Evolutionary conservation across 2,113 vertebrate species (phyloP).

Genomic region (Dasypus novemcinctus): DNA sequence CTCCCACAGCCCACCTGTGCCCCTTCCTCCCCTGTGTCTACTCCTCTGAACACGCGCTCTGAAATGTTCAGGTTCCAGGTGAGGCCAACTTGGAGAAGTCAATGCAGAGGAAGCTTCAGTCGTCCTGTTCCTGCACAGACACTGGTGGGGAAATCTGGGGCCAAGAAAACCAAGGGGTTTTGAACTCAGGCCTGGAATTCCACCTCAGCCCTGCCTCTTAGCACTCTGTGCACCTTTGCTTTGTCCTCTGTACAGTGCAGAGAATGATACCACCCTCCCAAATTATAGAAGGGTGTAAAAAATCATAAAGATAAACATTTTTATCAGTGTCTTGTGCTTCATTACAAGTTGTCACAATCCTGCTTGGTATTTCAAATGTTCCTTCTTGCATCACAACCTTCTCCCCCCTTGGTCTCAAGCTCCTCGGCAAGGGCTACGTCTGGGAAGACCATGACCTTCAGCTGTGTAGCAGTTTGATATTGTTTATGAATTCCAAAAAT

Average conservation of each 20-base stretch:
- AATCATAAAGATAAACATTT: neutral
- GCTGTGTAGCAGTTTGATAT: too few relatives aligned
- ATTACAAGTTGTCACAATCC: too few relatives aligned
- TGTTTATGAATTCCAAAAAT: too few relatives aligned
- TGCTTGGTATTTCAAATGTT: neutral
- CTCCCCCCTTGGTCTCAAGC: accelerated
- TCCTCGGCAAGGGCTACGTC: accelerated
- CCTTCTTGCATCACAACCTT: slow-evolving; percentile 55
- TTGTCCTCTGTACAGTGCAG: neutral
- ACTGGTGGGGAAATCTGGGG: neutral
- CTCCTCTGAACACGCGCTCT: neutral
- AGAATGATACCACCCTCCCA: neutral
- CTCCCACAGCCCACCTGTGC: too few relatives aligned
- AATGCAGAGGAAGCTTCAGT: neutral
- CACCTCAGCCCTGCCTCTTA: neutral
- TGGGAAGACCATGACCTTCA: accelerated
- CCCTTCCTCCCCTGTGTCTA: too few relatives aligned
- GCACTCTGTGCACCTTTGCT: neutral
- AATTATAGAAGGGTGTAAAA: neutral
- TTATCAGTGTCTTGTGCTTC: neutral
- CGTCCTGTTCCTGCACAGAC: neutral
- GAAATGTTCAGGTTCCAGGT: neutral
- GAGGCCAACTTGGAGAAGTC: too few relatives aligned
- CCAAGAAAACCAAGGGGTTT: neutral
- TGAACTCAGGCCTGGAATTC: neutral